Base-by-base conservation (phyloP, 2,797 vertebrate genomes). In the Pseudotriccus pelzelni region DNA sequence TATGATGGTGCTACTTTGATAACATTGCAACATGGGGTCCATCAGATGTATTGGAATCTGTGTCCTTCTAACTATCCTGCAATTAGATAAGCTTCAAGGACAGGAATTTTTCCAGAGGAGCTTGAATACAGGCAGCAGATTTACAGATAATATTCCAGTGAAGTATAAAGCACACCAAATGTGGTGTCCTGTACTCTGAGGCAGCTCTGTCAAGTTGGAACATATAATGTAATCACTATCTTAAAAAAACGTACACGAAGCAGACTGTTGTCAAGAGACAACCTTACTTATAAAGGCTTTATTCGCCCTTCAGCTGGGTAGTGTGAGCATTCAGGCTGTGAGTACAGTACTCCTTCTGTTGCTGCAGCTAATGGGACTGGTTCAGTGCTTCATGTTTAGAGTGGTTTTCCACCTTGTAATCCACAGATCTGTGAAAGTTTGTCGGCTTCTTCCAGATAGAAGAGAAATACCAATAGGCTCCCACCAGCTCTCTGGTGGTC, bases 21-120 rank as follows among this genome's bases (percentile, higher is more conserved):
- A 96, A 96, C 78, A 72, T 90, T 78, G 63, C 92, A 96, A 91
- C 87, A 83, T 64, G 47, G 73, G 70, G 44, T 72, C 84, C 70
- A 84, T 92, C 12, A 18, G 58, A 80, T 87, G 87, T 62, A 84
- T 85, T 94, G 89, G 46, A 60, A 96, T 92, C 43, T 75, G 62
- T 79, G 91, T 96, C 94, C 93, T 93, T 96, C 94, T 96, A 96
- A 95, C 94, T 97, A 84, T 73, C 89, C 94, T 96, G 66, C 90
- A 94, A 90, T 58, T 94, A 97, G 95, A 95, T 85, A 97, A 97
- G 62, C 86, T 90, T 95, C 94, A 93, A 92, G 90, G 88, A 69
- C 87, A 96, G 82, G 87, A 93, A 64, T 93, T 93, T 81, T 94
- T 96, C 90, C 86, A 55, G 60, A 94, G 53, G 4, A 52, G 94